Percentiles rank a stretch among this genome's conserved stretches.
These are phyloP conservation scores for Acinonyx jubatus DNA, from an alignment of 2,113 vertebrate genomes.

Conservation along the genomic window DNA sequence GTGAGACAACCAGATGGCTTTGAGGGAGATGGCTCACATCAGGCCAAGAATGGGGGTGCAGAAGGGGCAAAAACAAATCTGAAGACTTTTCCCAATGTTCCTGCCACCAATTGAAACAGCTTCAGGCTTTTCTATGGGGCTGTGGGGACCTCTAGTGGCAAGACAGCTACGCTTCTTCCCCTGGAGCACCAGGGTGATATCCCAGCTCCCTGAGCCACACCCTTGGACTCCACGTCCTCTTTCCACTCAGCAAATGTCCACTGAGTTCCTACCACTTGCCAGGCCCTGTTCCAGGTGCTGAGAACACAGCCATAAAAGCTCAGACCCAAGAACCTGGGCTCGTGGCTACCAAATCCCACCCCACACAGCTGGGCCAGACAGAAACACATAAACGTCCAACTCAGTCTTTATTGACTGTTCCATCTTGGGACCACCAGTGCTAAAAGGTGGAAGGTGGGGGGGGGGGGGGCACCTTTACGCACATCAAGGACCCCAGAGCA, in stretches of 20 bases:
- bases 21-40: background rate
- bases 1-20: background rate
- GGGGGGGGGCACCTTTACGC: background rate
- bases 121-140: background rate
- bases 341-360: background rate
- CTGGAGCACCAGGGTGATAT: background rate
- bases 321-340: background rate
- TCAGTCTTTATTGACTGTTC: conserved; percentile 76
- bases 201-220: background rate
- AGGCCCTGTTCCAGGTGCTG: background rate
- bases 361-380: background rate
- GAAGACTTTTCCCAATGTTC: background rate
- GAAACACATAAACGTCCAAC: conserved; percentile 43
- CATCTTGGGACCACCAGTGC: conserved; percentile 43
- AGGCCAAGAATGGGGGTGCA: background rate
- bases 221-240: background rate
- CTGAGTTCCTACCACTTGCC: background rate
- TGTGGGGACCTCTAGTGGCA: conserved; percentile 69
- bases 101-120: background rate
- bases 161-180: background rate
- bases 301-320: background rate
- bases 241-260: background rate
- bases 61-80: background rate
- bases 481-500: conserved; percentile 12
- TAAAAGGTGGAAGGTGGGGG: background rate